A percentile compares a stretch with the other conserved stretches of the same genome.
Conservation (phyloP, 2,797 vertebrate species). For the Enteromius trimaculatus region DNA sequence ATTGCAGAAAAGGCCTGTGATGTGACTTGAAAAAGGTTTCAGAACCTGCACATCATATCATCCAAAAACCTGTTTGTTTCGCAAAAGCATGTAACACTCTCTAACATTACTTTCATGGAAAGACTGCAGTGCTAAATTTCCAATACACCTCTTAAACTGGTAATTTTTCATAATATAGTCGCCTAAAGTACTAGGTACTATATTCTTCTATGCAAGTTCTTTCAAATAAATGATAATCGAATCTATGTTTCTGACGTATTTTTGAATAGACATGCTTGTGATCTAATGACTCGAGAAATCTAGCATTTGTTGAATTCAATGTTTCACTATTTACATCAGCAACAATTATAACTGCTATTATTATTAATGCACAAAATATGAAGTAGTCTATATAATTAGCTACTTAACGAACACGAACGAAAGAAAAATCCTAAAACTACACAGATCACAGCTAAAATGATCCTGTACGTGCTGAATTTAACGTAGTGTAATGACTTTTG, state of each 20-base stretch:
- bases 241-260: not conserved
- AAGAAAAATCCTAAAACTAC: not conserved
- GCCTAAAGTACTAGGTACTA: not conserved
- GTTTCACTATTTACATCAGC: not conserved
- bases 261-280: not conserved
- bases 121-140: not conserved
- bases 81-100: not conserved
- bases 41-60: not conserved
- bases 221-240: not conserved
- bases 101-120: not conserved
- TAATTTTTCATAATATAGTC: not conserved
- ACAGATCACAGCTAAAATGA: not conserved
- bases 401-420: not conserved
- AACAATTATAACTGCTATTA: not conserved
- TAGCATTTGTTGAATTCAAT: not conserved
- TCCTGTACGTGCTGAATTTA: not conserved
- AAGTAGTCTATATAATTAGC: not conserved
- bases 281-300: not conserved
- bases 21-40: conserved; percentile 39
- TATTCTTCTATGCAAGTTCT: not conserved
- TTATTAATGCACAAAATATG: not conserved
- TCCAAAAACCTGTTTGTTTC: not conserved
- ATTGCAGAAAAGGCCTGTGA: conserved; percentile 49
- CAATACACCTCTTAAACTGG: not conserved
- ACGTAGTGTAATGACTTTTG: not conserved